These are phyloP conservation scores for Hypercompe scribonia DNA, from an alignment of 2,888 invertebrate genomes.

Conservation along the genomic window DNA sequence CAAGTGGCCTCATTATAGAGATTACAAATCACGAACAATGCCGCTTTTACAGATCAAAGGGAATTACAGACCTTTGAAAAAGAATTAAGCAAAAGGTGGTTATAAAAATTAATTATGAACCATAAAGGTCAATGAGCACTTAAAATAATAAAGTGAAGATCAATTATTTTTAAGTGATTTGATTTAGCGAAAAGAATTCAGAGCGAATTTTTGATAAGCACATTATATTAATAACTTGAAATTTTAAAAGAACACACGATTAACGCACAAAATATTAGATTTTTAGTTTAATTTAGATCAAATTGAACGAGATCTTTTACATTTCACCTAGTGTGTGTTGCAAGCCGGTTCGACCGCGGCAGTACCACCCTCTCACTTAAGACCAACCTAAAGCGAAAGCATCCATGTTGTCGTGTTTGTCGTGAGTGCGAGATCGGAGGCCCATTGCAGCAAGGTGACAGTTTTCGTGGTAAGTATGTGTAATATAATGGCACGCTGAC, in stretches of 20 bases:
- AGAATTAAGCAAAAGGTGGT: slow-evolving; percentile 45
- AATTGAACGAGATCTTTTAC: no score
- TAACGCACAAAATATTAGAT: background rate
- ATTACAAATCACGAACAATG: slow-evolving; percentile 52
- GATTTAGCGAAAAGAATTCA: slow-evolving; percentile 2
- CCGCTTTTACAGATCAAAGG: slow-evolving; percentile 60
- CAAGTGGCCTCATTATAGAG: slow-evolving; percentile 36
- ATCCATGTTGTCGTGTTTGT: no score
- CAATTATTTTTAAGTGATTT: slow-evolving; percentile 22
- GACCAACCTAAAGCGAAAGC: no score
- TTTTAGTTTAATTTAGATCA: no score
- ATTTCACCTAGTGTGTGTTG: no score
- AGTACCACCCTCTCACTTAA: no score
- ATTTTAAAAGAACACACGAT: background rate
- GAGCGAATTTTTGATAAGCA: background rate
- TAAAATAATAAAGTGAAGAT: slow-evolving; percentile 23
- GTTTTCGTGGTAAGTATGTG: no score
- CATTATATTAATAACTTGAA: background rate
- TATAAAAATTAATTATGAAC: slow-evolving; percentile 55
- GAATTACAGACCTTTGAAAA: slow-evolving; percentile 49
- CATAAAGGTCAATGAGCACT: slow-evolving; percentile 22
- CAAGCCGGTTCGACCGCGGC: no score
- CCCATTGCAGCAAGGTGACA: no score
- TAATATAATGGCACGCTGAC: no score
- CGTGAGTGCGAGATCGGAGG: no score